These are phyloP conservation scores for Nomada fabriciana DNA, from an alignment of 2,888 invertebrate species.

Conservation along the genomic window DNA sequence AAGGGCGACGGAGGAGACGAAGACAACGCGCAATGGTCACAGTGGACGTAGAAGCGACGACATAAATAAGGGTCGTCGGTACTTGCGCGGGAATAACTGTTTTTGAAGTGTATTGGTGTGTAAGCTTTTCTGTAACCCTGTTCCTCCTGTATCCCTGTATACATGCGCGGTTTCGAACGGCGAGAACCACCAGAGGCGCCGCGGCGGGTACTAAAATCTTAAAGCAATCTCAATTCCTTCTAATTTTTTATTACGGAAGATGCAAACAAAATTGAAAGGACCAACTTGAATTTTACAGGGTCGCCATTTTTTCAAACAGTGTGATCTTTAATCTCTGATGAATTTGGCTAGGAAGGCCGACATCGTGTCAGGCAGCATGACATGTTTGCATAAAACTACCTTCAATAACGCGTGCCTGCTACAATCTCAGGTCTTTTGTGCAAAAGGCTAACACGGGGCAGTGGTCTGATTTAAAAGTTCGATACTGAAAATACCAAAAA, in stretches of 20 bases:
- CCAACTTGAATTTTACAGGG: too few species aligned
- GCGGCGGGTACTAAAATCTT: background rate
- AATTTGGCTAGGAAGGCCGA: too few species aligned
- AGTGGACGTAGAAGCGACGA: constrained; percentile 43
- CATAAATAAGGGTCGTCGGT: constrained; percentile 70
- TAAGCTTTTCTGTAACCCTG: constrained; percentile 14
- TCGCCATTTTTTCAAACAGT: too few species aligned
- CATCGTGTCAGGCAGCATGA: too few species aligned
- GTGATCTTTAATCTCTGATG: too few species aligned
- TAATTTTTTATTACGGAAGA: too few species aligned
- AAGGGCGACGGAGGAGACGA: constrained; percentile 58
- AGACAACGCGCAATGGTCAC: constrained; percentile 33
- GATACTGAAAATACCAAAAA: constrained; percentile 12
- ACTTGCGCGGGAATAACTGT: constrained; percentile 64
- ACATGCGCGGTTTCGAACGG: constrained; percentile 12
- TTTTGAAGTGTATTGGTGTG: constrained; percentile 52
- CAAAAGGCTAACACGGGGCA: too few species aligned
- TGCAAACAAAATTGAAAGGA: too few species aligned
- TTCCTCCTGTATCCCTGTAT: constrained; percentile 3
- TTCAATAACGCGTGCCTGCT: too few species aligned
- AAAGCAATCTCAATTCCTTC: too few species aligned
- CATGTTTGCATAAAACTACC: too few species aligned
- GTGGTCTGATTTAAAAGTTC: background rate
- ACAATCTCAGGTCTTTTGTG: too few species aligned
- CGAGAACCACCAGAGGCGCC: constrained; percentile 51